These are phyloP conservation scores for Drosophila neotestacea DNA, from an alignment of 2,888 invertebrate genomes.

Conservation along the genomic window DNA sequence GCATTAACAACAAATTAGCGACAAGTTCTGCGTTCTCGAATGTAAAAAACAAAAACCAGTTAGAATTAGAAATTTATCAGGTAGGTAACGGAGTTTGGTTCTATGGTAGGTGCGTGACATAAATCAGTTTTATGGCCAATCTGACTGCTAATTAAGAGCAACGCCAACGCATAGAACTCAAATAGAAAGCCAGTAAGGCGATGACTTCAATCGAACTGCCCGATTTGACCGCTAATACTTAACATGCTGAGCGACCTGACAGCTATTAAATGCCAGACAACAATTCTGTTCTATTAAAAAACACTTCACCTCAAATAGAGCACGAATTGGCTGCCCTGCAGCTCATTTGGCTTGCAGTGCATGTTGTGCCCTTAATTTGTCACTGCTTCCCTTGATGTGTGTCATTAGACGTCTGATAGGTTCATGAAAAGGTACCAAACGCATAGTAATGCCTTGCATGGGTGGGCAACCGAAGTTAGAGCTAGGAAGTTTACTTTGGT, in stretches of 20 bases:
- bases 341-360: slow-evolving; percentile 48
- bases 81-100: slow-evolving; percentile 33
- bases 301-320: slow-evolving; percentile 38
- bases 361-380: slow-evolving; percentile 65
- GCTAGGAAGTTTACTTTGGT: slow-evolving; percentile 39
- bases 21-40: slow-evolving; percentile 16
- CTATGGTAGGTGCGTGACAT: slow-evolving; percentile 56
- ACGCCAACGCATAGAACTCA: slow-evolving; percentile 51
- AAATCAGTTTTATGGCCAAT: slow-evolving; percentile 67
- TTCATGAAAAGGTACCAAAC: slow-evolving; percentile 36
- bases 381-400: slow-evolving; percentile 31
- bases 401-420: slow-evolving; percentile 39
- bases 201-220: slow-evolving; percentile 54
- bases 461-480: slow-evolving; percentile 14
- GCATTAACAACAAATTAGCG: slow-evolving; percentile 17
- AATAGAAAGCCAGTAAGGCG: slow-evolving; percentile 66
- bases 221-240: slow-evolving; percentile 36
- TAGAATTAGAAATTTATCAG: slow-evolving; percentile 51
- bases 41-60: slow-evolving; percentile 27
- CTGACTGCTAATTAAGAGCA: slow-evolving; percentile 63
- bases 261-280: slow-evolving; percentile 25
- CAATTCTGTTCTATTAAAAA: slow-evolving; percentile 50
- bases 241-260: slow-evolving; percentile 37
- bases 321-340: slow-evolving; percentile 23
- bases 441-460: slow-evolving; percentile 24